A percentile compares a stretch with the other conserved stretches of the same genome.
Conservation (phyloP, 2,113 vertebrate species). For the Bufo bufo region DNA sequence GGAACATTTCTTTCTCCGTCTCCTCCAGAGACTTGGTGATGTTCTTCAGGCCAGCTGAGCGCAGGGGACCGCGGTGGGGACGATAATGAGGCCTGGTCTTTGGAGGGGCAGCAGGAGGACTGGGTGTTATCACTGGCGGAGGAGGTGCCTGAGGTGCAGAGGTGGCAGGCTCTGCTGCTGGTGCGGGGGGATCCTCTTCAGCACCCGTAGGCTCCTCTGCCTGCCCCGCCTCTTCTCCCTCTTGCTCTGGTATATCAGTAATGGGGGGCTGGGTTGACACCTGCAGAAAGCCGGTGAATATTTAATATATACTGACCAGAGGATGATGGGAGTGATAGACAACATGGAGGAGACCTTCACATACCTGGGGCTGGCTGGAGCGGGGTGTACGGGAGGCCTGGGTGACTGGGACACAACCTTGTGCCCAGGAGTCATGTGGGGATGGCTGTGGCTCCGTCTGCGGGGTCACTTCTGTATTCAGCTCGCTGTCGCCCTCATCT, state of each 20-base stretch:
- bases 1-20: rapidly evolving
- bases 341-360: background rate
- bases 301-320: background rate
- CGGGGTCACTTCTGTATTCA: conserved; percentile 56
- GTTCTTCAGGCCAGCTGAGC: background rate
- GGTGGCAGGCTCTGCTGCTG: background rate
- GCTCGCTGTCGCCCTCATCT: conserved; percentile 72
- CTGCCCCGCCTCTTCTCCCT: background rate
- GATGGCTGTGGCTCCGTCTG: conserved; percentile 72
- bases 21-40: rapidly evolving
- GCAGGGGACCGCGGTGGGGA: background rate
- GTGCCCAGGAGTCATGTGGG: conserved; percentile 72
- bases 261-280: too few relatives aligned
- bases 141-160: background rate
- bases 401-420: conserved; percentile 69
- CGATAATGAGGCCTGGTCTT: conserved; percentile 29
- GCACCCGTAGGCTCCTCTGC: background rate
- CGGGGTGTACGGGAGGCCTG: rapidly evolving
- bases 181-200: background rate
- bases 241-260: background rate
- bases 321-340: background rate
- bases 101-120: background rate
- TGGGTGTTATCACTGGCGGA: background rate
- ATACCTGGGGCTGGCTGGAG: conserved; percentile 62
- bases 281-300: background rate